Base-by-base conservation (phyloP, 2,797 vertebrate species). In the Falco rusticolus region DNA sequence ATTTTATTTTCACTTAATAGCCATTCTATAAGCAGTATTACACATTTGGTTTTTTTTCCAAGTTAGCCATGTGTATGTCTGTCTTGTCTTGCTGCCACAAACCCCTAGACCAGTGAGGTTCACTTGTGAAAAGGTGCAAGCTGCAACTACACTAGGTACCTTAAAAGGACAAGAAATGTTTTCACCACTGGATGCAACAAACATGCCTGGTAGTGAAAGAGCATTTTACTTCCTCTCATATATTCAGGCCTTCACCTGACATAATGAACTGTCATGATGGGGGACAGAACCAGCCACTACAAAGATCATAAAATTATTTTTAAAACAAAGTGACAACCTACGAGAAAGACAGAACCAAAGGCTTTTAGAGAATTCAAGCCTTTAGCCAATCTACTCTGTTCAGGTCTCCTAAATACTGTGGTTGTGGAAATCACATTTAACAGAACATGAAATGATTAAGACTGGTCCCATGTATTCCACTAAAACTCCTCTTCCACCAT, bases 381-480 rank as follows among this genome's bases (percentile, higher is more conserved):
- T 83, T 54, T 83, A 50, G 28, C 8, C 33, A 70, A 37, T 11
- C 21, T 59, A 11, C 13, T 78, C n/a, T 14, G 9, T 69, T 51
- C 21, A 41, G 2, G 13, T 61, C 28, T 81, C 57, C 39, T 45
- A 45, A 45, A 45, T 45, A 45, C 43, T 45, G 43, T 45, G 43
- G 8, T 9, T 45, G 43, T 45, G 43, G 43, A 45, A 45, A 19
- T 10, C 12, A 33, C 4, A 21, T 43, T 79, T 63, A 47, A 28
- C 70, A 84, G 48, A 94, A 88, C 34, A 81, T 65, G 10, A 87
- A 75, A 59, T 45, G 2, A 70, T 63, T 90, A 90, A 82, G 66
- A 90, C 10, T 66, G 7, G 21, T n/a, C 28, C 48, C 56, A 25
- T 15, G 31, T 57, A 53, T 70, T 50, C 9, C 70, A 76, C 4